phyloP scores from a whole-genome alignment of 2,888 invertebrate species.

The Calliphora vomitoria region DNA sequence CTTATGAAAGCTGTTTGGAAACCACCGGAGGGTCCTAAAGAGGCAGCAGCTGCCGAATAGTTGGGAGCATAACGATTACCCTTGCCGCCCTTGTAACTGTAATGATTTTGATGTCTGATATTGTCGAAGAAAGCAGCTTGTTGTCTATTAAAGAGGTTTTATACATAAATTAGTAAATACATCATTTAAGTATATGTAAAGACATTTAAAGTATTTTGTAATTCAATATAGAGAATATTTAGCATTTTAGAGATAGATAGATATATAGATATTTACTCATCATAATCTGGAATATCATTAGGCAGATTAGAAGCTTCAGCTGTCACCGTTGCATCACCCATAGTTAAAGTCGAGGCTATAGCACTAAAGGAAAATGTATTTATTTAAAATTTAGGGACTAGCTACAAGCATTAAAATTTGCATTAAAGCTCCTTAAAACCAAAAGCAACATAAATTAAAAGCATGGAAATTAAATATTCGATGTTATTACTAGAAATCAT shows the following conservation, averaged over 20 bases:
- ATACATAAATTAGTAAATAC: not conserved
- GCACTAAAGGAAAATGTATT: constrained; percentile 73
- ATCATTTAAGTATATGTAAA: constrained; percentile 63
- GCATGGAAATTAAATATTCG: not conserved
- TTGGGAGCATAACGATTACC: constrained; percentile 81
- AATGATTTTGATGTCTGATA: constrained; percentile 75
- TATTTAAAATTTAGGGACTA: constrained; percentile 19
- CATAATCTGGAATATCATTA: constrained; percentile 69
- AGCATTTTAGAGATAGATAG: constrained; percentile 33
- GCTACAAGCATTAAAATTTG: constrained; percentile 27
- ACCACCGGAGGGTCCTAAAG: constrained; percentile 86
- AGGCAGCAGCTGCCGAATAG: constrained; percentile 86
- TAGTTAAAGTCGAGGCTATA: constrained; percentile 76
- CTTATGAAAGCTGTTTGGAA: constrained; percentile 87
- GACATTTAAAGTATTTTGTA: not conserved
- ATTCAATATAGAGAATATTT: not conserved
- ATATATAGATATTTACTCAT: constrained; percentile 80
- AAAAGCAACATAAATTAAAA: constrained; percentile 28
- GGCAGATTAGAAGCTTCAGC: constrained; percentile 80
- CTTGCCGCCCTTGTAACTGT: constrained; percentile 68
- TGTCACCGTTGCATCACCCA: constrained; percentile 81
- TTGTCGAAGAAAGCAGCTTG: constrained; percentile 80
- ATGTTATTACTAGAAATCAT: not conserved
- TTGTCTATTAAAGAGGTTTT: constrained; percentile 72
- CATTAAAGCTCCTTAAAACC: constrained; percentile 22